These are phyloP conservation scores for Pachliopta kotzebuea DNA, from an alignment of 2,888 invertebrate genomes.

Conservation along the genomic window DNA sequence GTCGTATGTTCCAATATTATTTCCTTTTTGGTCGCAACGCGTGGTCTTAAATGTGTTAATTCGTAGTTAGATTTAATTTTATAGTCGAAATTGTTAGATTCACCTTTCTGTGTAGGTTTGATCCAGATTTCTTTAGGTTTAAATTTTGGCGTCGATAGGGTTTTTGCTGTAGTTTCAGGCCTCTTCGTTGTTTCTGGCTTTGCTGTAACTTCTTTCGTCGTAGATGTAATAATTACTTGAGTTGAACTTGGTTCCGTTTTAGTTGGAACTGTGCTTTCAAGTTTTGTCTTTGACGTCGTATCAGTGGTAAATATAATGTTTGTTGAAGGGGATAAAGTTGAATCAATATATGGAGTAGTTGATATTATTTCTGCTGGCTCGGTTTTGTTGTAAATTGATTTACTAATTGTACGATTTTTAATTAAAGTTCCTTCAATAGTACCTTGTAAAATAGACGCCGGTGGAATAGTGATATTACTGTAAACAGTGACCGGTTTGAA, in stretches of 20 bases:
- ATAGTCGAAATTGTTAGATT: conserved; percentile 52
- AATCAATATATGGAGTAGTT: conserved; percentile 33
- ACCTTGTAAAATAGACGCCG: conserved; percentile 2
- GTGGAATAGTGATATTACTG: conserved; percentile 27
- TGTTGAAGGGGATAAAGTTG: conserved; percentile 31
- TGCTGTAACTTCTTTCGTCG: conserved; percentile 36
- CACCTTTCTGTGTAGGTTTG: conserved; percentile 74
- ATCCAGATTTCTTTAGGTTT: conserved; percentile 78
- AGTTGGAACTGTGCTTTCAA: conserved; percentile 24
- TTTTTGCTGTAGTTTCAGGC: conserved; percentile 51
- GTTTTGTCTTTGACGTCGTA: conserved; percentile 21
- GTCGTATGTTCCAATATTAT: conserved; percentile 55
- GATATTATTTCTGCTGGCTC: conserved; percentile 40
- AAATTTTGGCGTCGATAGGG: conserved; percentile 58
- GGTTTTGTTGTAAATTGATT: conserved; percentile 44
- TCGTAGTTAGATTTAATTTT: conserved; percentile 55
- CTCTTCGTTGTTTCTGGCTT: conserved; percentile 49
- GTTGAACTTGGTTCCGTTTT: neutral
- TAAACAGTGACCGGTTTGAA: conserved; percentile 31
- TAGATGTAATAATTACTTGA: conserved; percentile 31
- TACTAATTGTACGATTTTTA: conserved; percentile 23
- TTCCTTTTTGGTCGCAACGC: conserved; percentile 53
- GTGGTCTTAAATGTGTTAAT: conserved; percentile 43
- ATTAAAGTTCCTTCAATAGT: conserved; percentile 33
- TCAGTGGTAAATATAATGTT: conserved; percentile 31